These are phyloP conservation scores for Drosophila suzukii DNA, from an alignment of 1,140 invertebrate species.

Conservation along the genomic window DNA sequence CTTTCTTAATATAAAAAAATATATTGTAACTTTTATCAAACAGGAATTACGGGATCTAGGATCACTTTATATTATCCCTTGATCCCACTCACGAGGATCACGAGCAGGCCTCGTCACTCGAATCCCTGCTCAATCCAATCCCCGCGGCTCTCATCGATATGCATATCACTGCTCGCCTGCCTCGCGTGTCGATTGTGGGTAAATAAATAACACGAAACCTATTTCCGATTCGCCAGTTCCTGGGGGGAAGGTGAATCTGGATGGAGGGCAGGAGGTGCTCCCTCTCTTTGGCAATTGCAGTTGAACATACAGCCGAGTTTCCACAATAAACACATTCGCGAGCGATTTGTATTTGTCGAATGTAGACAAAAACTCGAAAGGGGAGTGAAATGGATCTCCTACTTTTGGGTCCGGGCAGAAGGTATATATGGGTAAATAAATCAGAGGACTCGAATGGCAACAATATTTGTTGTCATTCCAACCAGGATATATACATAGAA, in stretches of 20 bases:
- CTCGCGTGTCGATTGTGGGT: conserved; percentile 80
- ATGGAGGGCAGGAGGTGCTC: not conserved
- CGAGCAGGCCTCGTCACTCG: conserved; percentile 14
- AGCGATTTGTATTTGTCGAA: conserved; percentile 74
- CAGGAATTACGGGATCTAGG: too few relatives aligned
- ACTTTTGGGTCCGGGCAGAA: conserved; percentile 34
- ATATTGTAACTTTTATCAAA: too few relatives aligned
- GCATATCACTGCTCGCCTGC: conserved; percentile 69
- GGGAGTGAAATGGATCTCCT: conserved; percentile 31
- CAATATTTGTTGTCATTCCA: conserved; percentile 42
- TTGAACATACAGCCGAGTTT: conserved; percentile 47
- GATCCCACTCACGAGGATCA: conserved; percentile 22
- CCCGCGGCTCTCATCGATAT: conserved; percentile 64
- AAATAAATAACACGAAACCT: conserved; percentile 83
- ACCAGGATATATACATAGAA: conserved; percentile 8
- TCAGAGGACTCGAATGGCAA: conserved; percentile 51
- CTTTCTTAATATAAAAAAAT: too few relatives aligned
- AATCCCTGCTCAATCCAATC: not conserved
- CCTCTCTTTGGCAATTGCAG: conserved; percentile 50
- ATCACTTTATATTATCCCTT: not conserved
- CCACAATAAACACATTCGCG: conserved; percentile 56
- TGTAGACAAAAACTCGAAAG: conserved; percentile 24
- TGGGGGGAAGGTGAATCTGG: conserved; percentile 1
- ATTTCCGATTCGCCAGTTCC: conserved; percentile 60
- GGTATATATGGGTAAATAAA: conserved; percentile 65